Base-by-base conservation (phyloP, 2,888 invertebrate species). In the Cephus sareptanus region DNA sequence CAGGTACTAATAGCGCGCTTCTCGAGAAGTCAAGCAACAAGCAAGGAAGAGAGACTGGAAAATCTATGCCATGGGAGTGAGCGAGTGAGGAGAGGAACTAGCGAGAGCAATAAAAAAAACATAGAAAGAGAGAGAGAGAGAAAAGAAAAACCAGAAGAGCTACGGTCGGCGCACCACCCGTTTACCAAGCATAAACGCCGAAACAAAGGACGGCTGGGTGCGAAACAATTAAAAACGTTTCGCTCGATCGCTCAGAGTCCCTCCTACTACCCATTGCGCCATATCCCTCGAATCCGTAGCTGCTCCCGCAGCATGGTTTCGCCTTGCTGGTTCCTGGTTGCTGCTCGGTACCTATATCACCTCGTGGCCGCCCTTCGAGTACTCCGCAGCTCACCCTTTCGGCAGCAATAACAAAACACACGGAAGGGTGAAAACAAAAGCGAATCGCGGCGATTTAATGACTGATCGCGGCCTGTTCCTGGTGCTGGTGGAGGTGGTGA, bases 171-270 rank as follows among this genome's bases (percentile, higher is more conserved):
- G 83, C 82, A 82, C 87, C 85, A 85, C 87, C 87, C 87, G 87
- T 89, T 89, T 89, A 89, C 87, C 89, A 87, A 87, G 88, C 87
- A 90, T 89, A 89, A 89, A 89, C 89, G 88, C 87, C 88, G 88
- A 90, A 90, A 90, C 90, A 90, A 90, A 90, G 89, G 89, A 84
- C 86, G 87, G 85, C 88, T 89, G 86, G 87, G 90, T 87, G 88
- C 88, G 90, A 90, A 91, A 91, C 90, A 91, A 91, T 91, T 91
- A 91, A 91, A 91, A 91, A 90, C 90, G 90, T 91, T 90, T 89
- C 89, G 90, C 90, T 89, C 89, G 89, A 90, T 90, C 89, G 90
- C 90, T 88, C 87, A 82, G 82, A 83, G 85, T 80, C 85, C 81
- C 33, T 71, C 69, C 69, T 69, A 33, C 75, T 69, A 73, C 75